A percentile compares a stretch with the other conserved stretches of the same genome.
These are phyloP conservation scores for Protobothrops flavoviridis DNA, from an alignment of 2,113 vertebrate species.

Conservation along the genomic window DNA sequence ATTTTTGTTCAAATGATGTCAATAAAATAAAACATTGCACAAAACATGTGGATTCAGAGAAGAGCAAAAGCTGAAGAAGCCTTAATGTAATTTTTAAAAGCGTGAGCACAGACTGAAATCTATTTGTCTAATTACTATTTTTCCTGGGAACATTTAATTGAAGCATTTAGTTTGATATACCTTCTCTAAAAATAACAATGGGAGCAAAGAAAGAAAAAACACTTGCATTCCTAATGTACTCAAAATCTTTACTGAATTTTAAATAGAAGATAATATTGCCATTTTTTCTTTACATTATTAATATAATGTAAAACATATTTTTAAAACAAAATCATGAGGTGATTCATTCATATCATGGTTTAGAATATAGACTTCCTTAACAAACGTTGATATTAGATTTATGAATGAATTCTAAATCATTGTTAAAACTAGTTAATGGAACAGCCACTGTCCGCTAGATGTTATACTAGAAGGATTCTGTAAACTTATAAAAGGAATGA, in stretches of 20 bases:
- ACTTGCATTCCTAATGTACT: neutral
- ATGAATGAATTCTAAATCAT: neutral
- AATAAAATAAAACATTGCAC: neutral
- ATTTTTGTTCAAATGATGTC: slow-evolving; percentile 1
- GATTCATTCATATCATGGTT: neutral
- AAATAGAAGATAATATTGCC: neutral
- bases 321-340: neutral
- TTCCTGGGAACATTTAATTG: neutral
- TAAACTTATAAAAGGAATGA: neutral
- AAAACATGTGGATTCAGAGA: neutral
- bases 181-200: neutral
- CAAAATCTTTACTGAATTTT: neutral
- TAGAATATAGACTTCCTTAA: neutral
- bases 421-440: neutral
- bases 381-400: neutral
- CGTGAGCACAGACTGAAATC: neutral
- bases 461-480: neutral
- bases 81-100: neutral
- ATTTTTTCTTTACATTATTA: neutral
- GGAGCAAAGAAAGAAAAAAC: neutral
- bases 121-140: neutral
- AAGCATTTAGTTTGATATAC: neutral
- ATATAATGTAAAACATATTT: neutral
- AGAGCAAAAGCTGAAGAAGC: neutral
- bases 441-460: neutral